Percentiles rank a stretch among this genome's conserved stretches.
phyloP scores from a whole-genome alignment of 2,888 invertebrate species.

The Pseudoips prasinana region DNA sequence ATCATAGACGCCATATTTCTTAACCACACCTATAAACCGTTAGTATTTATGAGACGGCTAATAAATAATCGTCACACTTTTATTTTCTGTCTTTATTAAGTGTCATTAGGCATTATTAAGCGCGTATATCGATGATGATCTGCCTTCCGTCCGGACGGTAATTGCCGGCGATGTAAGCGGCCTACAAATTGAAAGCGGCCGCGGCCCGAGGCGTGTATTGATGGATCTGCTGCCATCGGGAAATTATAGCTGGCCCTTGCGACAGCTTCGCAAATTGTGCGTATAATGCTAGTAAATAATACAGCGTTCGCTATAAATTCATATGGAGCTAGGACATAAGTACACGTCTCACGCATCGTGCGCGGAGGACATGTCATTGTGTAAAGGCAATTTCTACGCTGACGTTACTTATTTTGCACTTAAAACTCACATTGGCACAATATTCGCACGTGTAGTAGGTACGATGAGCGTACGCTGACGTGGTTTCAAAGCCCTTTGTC shows the following conservation, averaged over 20 bases:
- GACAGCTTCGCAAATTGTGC: constrained; percentile 82
- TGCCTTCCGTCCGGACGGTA: constrained; percentile 77
- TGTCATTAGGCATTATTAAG: constrained; percentile 81
- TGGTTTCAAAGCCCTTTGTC: constrained; percentile 60
- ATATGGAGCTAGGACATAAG: constrained; percentile 59
- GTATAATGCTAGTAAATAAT: constrained; percentile 81
- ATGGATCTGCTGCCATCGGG: constrained; percentile 79
- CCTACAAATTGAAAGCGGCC: constrained; percentile 81
- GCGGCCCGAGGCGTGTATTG: constrained; percentile 74
- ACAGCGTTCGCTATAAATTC: constrained; percentile 70
- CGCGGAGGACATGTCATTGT: constrained; percentile 27
- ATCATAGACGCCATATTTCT: constrained; percentile 22
- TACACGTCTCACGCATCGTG: constrained; percentile 49
- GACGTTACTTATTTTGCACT: constrained; percentile 15
- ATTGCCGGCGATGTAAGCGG: constrained; percentile 76
- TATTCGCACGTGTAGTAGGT: constrained; percentile 10
- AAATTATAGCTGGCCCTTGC: constrained; percentile 78
- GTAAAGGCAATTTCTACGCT: constrained; percentile 15
- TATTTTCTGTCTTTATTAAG: constrained; percentile 78
- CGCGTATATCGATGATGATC: constrained; percentile 75
- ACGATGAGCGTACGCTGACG: constrained; percentile 21
- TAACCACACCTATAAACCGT: constrained; percentile 35
- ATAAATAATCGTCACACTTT: constrained; percentile 76
- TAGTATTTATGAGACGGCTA: constrained; percentile 50
- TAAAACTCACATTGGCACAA: constrained; percentile 20